Evolutionary conservation across 2,797 vertebrate genomes (phyloP).

Genomic region (Eulemur mongoz): DNA sequence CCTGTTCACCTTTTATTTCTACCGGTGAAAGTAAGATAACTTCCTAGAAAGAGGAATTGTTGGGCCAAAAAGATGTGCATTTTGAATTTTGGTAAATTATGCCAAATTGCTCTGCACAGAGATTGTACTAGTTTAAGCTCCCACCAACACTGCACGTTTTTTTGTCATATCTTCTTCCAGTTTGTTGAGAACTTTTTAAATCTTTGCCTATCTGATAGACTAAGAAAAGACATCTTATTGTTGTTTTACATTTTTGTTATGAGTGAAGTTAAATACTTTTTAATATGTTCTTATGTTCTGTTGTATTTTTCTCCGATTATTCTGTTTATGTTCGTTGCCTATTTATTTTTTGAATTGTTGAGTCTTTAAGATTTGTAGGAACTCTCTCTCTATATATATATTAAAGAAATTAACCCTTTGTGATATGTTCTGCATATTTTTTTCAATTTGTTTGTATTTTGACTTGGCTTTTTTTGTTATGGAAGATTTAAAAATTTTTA

Average conservation of each 20-base stretch:
- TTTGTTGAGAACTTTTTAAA: background rate
- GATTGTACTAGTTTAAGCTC: background rate
- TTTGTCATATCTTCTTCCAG: background rate
- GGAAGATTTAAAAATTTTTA: background rate
- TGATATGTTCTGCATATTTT: background rate
- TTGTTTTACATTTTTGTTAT: background rate
- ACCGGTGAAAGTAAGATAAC: background rate
- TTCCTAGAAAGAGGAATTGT: background rate
- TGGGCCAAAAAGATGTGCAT: background rate
- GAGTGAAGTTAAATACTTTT: background rate
- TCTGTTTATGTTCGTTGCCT: background rate
- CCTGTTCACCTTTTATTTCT: background rate
- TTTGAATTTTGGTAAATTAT: slow-evolving; percentile 22
- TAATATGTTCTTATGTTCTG: background rate
- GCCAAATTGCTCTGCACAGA: background rate
- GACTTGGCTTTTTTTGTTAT: background rate
- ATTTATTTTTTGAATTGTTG: background rate
- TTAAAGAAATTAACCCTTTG: background rate
- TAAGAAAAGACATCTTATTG: background rate
- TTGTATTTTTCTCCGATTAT: background rate
- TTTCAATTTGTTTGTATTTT: background rate
- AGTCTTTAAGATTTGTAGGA: background rate
- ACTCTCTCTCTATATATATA: background rate
- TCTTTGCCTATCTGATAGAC: background rate
- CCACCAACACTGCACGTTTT: background rate